Evolutionary conservation across 2,113 vertebrate species (phyloP), one percentile per base, ranked within the genome.

Genomic region (Sitta europaea): DNA sequence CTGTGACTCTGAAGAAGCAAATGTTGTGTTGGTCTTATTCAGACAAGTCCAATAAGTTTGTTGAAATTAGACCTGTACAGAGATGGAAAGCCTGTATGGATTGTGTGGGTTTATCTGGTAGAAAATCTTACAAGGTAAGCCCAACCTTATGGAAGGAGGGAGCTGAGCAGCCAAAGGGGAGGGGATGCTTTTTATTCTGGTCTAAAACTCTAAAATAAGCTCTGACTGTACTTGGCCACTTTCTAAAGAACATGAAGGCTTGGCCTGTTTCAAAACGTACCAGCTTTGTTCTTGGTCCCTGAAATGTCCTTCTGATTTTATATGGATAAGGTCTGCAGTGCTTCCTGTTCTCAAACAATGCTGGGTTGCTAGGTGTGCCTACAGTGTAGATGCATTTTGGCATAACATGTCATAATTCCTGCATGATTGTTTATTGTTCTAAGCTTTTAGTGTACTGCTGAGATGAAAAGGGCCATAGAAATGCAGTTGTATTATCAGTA

Each of bases 381-480:
- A 59, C 28, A 70, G 55, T 58, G 67, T 24, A 59, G 88, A 54
- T 90, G 85, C 78, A 59, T 94, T 93, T 86, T 92, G 78, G 75
- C 68, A 71, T 84, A 72, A 88, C 59, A 12, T 92, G 67, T 73
- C 73, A 88, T 80, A 91, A 94, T 83, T 90, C 62, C 54, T 66
- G 19, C 53, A 45, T 1, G 1, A 76, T 85, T 94, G 93, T 92
- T 90, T 91, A 92, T 96, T 97, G 90, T 95, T 94, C 78, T 55
- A 51, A 62, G 47, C 71, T 70, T 83, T 59, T 62, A 77, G 23
- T 51, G 73, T 73, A 73, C 74, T 93, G 83, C 51, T 73, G 90
- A 95, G 92, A 96, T 94, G 75, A 94, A 95, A 96, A 94, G 90
- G 28, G 28, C 78, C 83, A 94, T 86, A 90, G 96, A 96, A 96